A percentile compares a stretch with the other conserved stretches of the same genome.
phyloP scores from a whole-genome alignment of 2,113 vertebrate species.

The Zapus hudsonius region DNA sequence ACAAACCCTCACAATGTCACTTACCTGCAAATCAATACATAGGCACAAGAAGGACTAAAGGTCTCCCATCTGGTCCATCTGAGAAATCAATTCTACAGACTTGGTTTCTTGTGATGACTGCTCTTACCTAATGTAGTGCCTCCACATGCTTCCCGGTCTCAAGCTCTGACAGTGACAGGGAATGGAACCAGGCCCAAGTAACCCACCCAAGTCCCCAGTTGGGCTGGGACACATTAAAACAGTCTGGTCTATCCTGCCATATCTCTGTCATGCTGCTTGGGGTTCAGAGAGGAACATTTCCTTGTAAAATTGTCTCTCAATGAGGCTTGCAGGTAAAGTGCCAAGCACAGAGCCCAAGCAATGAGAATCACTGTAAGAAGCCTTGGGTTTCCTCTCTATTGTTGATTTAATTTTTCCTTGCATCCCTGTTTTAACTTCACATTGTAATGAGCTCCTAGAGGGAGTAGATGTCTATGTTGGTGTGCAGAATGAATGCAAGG shows the following conservation, averaged over 20 bases:
- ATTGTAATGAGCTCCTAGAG: neutral
- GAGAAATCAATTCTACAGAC: neutral
- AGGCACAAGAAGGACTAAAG: neutral
- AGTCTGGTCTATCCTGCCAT: no score
- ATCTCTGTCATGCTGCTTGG: no score
- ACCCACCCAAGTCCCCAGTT: neutral
- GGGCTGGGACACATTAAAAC: neutral
- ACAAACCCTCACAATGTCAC: neutral
- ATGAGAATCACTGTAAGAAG: neutral
- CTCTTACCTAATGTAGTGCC: neutral
- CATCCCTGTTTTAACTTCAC: neutral
- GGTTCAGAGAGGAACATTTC: neutral
- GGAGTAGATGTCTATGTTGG: neutral
- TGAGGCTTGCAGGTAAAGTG: neutral
- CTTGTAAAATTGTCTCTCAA: neutral
- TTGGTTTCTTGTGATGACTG: neutral
- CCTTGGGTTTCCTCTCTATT: no score
- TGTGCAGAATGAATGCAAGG: neutral
- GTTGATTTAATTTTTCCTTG: neutral
- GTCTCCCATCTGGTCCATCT: neutral
- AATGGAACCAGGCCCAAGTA: neutral
- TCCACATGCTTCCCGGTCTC: neutral
- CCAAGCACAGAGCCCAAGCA: neutral
- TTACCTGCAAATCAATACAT: neutral
- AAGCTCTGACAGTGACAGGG: neutral